Base-by-base conservation (phyloP, 1,140 invertebrate genomes). In the Penaeus chinensis region DNA sequence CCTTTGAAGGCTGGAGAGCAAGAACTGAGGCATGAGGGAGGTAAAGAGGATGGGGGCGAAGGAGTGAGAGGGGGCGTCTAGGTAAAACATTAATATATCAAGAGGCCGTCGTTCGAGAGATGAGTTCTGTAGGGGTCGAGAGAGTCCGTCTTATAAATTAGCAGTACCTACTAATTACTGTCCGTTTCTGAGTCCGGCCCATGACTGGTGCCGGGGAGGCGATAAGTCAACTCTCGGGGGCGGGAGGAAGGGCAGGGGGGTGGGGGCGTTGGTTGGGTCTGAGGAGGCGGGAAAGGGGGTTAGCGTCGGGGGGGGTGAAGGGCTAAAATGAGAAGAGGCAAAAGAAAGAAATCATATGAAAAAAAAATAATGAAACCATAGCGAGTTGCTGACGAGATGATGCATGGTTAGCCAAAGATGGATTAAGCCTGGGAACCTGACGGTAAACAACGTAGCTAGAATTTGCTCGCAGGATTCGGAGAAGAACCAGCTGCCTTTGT, bases 31-130 rank as follows among this genome's bases (percentile, higher is more conserved):
- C 18, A 54, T n/a, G 76, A 79, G 60, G n/a, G 78, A 37, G 24
- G 24, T n/a, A 32, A 66, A n/a, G 32, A 22, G 13, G 18, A 66
- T 22, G 77, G 24, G 27, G 18, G 65, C 3, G 69, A 27, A 22
- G 11, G 60, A 65, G 71, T 32, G 54, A 79, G 84, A 37, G 74
- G 77, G 62, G 63, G 66, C 54, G 79, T 65, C 37, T 65, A 80
- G 78, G 85, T 87, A 87, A 87, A 83, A 87, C 79, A 78, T 82
- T 82, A 83, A 87, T 87, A 87, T 87, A 87, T 87, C 85, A 87
- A 87, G 82, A 32, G 77, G 79, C 80, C 80, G 85, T 87, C 85
- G 69, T 79, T 77, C 24, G 76, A 78, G 85, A 87, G 85, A 87
- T 87, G 85, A 82, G 85, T 82, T 87, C 63, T 87, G 85, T 87